These are phyloP conservation scores for Drosophila nigromelanica DNA, from an alignment of 1,140 invertebrate species.

Conservation along the genomic window DNA sequence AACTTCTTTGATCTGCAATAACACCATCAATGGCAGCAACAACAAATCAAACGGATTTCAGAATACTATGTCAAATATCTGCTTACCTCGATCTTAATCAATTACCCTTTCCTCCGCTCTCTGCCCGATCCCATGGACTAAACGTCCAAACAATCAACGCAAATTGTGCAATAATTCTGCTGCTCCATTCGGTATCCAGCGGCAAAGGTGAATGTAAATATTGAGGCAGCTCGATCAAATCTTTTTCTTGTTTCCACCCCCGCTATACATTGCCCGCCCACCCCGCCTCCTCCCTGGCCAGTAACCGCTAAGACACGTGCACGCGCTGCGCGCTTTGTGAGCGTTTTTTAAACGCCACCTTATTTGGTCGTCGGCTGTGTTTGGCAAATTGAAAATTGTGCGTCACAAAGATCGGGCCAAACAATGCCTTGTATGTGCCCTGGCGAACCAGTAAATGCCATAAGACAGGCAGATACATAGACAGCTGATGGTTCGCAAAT, in stretches of 20 bases:
- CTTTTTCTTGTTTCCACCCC: constrained; percentile 3
- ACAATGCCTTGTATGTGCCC: too few species aligned
- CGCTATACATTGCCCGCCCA: neutral
- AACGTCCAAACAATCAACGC: constrained; percentile 20
- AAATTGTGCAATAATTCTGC: constrained; percentile 33
- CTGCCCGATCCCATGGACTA: neutral
- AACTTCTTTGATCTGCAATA: constrained; percentile 38
- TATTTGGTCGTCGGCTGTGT: constrained; percentile 54
- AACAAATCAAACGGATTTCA: constrained; percentile 5
- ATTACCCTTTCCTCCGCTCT: neutral
- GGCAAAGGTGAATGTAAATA: constrained; percentile 37
- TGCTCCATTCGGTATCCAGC: constrained; percentile 1
- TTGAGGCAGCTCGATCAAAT: constrained; percentile 32
- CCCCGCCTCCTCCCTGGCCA: too few species aligned
- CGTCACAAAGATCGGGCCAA: too few species aligned
- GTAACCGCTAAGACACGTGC: constrained; percentile 51
- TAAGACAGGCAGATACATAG: too few species aligned
- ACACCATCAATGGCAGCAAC: neutral
- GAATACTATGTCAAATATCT: constrained; percentile 17
- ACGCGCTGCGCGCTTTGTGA: constrained; percentile 51
- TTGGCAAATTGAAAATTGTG: constrained; percentile 10
- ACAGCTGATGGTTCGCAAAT: too few species aligned
- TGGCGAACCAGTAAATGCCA: too few species aligned
- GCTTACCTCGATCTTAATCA: neutral
- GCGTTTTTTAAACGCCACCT: constrained; percentile 62